Evolutionary conservation across 1,140 invertebrate species (phyloP).

Genomic region (Thaumetopoea pityocampa): DNA sequence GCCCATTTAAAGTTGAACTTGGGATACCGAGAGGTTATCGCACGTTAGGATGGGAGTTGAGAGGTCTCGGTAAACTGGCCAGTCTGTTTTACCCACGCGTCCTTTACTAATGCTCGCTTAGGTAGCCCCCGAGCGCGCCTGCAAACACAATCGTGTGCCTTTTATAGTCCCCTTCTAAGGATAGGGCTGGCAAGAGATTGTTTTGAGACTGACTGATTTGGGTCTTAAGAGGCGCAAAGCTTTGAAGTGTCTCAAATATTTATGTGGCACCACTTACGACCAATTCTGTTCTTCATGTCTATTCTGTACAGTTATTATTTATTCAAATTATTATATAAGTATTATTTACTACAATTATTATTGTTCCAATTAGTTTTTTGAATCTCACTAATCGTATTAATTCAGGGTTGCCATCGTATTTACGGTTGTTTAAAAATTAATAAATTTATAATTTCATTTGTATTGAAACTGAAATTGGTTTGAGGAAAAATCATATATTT

Average conservation of each 20-base stretch:
- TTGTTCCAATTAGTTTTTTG: too few relatives aligned
- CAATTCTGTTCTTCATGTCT: too few relatives aligned
- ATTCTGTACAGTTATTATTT: too few relatives aligned
- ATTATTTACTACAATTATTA: too few relatives aligned
- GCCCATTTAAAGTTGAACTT: conserved; percentile 28
- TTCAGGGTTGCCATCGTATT: too few relatives aligned
- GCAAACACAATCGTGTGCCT: conserved; percentile 49
- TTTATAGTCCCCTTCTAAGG: conserved; percentile 33
- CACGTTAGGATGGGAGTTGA: conserved; percentile 22
- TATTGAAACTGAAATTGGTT: too few relatives aligned
- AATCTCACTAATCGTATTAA: too few relatives aligned
- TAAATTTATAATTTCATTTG: too few relatives aligned
- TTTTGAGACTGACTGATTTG: conserved; percentile 50
- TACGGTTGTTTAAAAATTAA: too few relatives aligned
- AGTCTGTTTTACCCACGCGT: conserved; percentile 33
- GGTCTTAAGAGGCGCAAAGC: conserved; percentile 8
- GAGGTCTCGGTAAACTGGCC: conserved; percentile 36
- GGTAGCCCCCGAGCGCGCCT: conserved; percentile 42
- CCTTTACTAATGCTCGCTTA: conserved; percentile 62
- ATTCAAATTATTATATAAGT: too few relatives aligned
- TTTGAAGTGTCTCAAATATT: not conserved
- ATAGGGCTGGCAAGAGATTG: conserved; percentile 23
- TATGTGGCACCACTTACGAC: not conserved
- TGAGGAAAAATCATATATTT: too few relatives aligned
- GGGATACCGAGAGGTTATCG: conserved; percentile 15